Evolutionary conservation across 2,888 invertebrate species (phyloP).

Genomic region (Chloroclysta siterata): DNA sequence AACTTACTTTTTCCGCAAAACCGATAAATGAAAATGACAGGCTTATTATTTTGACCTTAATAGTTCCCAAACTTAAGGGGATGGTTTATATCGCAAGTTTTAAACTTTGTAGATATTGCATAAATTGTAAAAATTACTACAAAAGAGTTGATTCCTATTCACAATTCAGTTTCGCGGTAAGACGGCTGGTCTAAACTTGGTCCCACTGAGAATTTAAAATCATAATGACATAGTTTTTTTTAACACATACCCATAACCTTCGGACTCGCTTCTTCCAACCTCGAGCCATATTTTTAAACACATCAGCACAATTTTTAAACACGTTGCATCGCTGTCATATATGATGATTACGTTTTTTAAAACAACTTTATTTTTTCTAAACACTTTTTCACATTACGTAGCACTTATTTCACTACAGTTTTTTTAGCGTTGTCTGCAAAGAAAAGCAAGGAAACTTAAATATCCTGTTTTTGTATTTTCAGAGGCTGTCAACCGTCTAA

Average conservation of each 20-base stretch:
- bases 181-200: too few species aligned
- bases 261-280: constrained; percentile 67
- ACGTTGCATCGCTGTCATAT: constrained; percentile 9
- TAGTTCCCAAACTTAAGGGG: too few species aligned
- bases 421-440: background rate
- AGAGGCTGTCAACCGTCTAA: too few species aligned
- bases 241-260: constrained; percentile 69
- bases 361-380: background rate
- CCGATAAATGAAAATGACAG: too few species aligned
- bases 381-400: background rate
- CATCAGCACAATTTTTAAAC: constrained; percentile 11
- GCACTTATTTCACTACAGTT: background rate
- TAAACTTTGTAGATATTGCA: too few species aligned
- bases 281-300: constrained; percentile 61
- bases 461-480: background rate
- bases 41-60: too few species aligned
- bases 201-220: too few species aligned
- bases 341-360: background rate
- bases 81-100: too few species aligned
- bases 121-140: too few species aligned
- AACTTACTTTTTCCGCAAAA: too few species aligned
- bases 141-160: too few species aligned
- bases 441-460: background rate
- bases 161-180: too few species aligned
- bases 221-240: background rate